Evolutionary conservation across 2,113 vertebrate species (phyloP).

Genomic region (Podarcis cretensis): DNA sequence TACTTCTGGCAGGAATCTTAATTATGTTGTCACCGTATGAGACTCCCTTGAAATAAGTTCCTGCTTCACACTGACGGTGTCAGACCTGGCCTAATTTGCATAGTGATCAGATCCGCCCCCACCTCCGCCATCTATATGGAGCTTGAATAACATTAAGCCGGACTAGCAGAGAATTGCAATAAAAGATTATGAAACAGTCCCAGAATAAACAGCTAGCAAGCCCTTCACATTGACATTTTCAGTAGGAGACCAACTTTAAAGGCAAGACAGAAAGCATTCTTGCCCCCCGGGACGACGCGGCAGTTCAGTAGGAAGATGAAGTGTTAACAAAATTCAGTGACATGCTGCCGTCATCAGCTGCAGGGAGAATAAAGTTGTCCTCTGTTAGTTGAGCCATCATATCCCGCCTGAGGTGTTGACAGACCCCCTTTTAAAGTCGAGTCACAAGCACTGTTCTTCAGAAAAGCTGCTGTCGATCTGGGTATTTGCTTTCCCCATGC

Average conservation of each 20-base stretch:
- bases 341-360: neutral
- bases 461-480: fast-evolving
- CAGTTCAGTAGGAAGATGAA: neutral
- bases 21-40: neutral
- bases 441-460: neutral
- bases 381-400: constrained; percentile 3
- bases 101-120: neutral
- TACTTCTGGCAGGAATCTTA: neutral
- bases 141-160: neutral
- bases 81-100: neutral
- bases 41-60: constrained; percentile 15
- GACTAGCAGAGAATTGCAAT: neutral
- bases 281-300: neutral
- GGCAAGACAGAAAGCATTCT: neutral
- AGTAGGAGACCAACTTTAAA: neutral
- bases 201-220: neutral
- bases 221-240: neutral
- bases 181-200: neutral
- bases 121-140: neutral
- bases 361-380: neutral
- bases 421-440: neutral
- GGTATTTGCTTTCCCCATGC: neutral
- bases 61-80: neutral
- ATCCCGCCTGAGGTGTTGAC: neutral
- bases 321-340: constrained; percentile 20